Base-by-base conservation (phyloP, 2,888 invertebrate genomes). In the Agrotis segetum region DNA sequence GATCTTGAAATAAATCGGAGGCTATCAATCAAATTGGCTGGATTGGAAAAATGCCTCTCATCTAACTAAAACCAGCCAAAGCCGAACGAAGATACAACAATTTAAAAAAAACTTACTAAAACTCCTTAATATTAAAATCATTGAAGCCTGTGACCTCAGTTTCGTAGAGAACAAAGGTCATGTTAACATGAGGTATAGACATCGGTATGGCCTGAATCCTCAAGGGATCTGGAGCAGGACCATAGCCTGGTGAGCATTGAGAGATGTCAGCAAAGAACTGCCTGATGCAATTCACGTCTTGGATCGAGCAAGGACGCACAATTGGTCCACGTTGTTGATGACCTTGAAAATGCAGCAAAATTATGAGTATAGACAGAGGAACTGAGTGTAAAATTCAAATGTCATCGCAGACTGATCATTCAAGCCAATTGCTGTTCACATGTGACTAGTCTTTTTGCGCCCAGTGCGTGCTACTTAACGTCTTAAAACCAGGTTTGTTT, bases 81-180 rank as follows among this genome's bases (percentile, higher is more conserved):
- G 29, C 29, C 0, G 29, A 29, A 3, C 3, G 29, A 29, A 29
- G 29, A 3, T 29, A 29, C 2, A 29, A 24, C n/a, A n/a, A n/a
- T n/a, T n/a, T 24, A 2, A 24, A 24, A 24, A 24, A 24, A 24
- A 17, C 79, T 68, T 58, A 91, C 92, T 86, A 90, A 61, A 91
- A 90, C 58, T 90, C 88, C 0, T 79, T 82, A 46, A 91, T 74
- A 29, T 71, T 86, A 6, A 85, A 88, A 21, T 86, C 82, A 5
- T 81, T 85, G 2, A 88, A 67, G 2, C 90, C 90, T 19, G 63
- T 79, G 3, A 88, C 71, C 5, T 67, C 46, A 3, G 74, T 24
- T 61, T 86, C 63, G 1, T 61, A 69, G 3, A 65, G 49, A 1
- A 74, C 79, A 0, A 84, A 34, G 4, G 89, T 86, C 0, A 89